These are phyloP conservation scores for Pagrus major DNA, from an alignment of 2,113 vertebrate species.

Conservation along the genomic window DNA sequence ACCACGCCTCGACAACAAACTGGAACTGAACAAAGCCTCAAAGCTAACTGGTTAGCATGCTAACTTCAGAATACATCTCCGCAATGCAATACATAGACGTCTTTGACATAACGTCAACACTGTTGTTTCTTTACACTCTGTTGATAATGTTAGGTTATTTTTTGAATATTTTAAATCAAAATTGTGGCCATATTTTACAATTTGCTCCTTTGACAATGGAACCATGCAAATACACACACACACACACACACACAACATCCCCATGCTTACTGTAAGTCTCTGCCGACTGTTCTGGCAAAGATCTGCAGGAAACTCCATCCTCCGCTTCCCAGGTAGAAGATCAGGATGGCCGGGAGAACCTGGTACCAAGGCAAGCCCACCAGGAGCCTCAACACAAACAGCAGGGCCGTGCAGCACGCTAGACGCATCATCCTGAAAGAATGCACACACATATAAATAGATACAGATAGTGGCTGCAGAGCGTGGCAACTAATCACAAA, in stretches of 20 bases:
- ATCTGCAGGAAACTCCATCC: slow-evolving; percentile 91
- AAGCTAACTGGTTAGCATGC: too few species aligned
- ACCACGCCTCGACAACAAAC: too few species aligned
- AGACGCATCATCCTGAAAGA: slow-evolving; percentile 90
- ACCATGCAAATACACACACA: not conserved
- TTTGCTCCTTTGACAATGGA: too few species aligned
- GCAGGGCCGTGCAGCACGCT: slow-evolving; percentile 85
- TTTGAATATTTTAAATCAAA: too few species aligned
- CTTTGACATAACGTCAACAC: too few species aligned
- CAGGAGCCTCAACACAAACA: slow-evolving; percentile 89
- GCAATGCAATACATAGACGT: too few species aligned
- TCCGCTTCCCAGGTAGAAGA: slow-evolving; percentile 92
- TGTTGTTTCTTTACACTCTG: too few species aligned
- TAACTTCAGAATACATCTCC: too few species aligned
- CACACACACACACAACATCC: not conserved
- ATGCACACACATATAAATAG: slow-evolving; percentile 28
- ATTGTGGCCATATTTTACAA: too few species aligned
- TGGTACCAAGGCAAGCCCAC: slow-evolving; percentile 91
- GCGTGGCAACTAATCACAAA: not conserved
- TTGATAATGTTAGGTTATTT: too few species aligned
- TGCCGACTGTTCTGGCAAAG: slow-evolving; percentile 89
- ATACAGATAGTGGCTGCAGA: slow-evolving; percentile 15
- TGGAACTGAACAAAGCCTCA: too few species aligned
- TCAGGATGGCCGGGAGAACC: slow-evolving; percentile 86
- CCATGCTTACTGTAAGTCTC: slow-evolving; percentile 91